These are phyloP conservation scores for Prunella fulvescens DNA, from an alignment of 2,113 vertebrate genomes.

Conservation along the genomic window DNA sequence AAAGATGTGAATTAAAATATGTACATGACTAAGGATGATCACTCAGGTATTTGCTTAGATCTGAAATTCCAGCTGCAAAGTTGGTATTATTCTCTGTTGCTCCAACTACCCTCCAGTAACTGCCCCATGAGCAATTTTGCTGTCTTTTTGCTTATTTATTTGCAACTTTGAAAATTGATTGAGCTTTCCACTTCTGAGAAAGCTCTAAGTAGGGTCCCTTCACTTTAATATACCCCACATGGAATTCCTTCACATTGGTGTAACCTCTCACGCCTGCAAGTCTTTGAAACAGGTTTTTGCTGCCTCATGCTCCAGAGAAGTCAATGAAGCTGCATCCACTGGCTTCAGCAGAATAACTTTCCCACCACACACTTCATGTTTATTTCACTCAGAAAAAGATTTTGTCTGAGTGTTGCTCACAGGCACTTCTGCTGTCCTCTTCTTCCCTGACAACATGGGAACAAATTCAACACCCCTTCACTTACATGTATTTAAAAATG, in stretches of 20 bases:
- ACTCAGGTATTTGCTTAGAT: slow-evolving; percentile 23
- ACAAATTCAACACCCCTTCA: background rate
- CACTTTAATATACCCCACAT: background rate
- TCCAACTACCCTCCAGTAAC: background rate
- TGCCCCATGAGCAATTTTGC: background rate
- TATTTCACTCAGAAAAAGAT: background rate
- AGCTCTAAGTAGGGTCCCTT: background rate
- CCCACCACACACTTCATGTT: background rate
- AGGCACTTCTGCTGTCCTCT: background rate
- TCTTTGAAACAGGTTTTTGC: background rate
- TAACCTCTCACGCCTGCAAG: background rate
- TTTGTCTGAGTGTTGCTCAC: background rate
- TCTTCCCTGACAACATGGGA: background rate
- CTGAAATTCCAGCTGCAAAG: background rate
- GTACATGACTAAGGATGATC: background rate
- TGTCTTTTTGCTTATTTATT: slow-evolving; percentile 20
- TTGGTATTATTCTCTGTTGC: background rate
- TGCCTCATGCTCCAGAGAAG: background rate
- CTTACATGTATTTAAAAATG: background rate
- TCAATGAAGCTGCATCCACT: background rate
- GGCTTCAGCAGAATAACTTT: background rate
- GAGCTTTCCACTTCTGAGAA: background rate
- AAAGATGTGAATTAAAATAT: slow-evolving; percentile 51
- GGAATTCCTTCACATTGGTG: background rate
- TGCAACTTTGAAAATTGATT: background rate